Evolutionary conservation across 2,797 vertebrate genomes (phyloP), one percentile per base, ranked within the genome.

Genomic region (Saxicola maurus): DNA sequence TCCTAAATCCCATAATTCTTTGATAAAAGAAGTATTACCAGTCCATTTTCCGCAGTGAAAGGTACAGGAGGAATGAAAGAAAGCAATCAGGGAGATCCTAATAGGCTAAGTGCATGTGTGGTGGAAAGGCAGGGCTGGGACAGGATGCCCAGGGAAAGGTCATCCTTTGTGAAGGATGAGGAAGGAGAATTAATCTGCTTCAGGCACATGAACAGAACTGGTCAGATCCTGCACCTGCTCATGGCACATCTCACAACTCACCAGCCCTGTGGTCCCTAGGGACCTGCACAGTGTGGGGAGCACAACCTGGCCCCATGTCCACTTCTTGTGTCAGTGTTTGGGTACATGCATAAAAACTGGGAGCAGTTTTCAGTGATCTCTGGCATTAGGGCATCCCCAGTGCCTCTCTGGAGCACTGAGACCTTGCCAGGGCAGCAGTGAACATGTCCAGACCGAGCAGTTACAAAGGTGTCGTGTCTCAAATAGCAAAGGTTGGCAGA

Each of bases 1-100:
- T 97, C 97, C 97, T 97, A 99, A 99, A 99, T 99, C 99, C 98
- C 97, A 97, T 99, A 99, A 99, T 99, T 99, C 98, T 97, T 97
- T 97, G 98, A 98, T 98, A 98, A 98, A 98, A 98, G 97, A 96
- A 97, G 98, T 96, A 98, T 97, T 98, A 98, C 97, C 96, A 64
- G 95, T 92, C 96, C 98, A 96, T 98, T 98, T 97, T 97, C 98
- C 98, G 97, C 98, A 98, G 98, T 98, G 97, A 98, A 97, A 98
- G 98, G 98, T 98, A 98, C 55, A 93, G 92, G 95, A 91, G 93
- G 88, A 82, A 94, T 97, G 97, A 97, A 96, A 98, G 98, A 98
- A 98, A 98, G 98, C 98, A 98, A 98, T 98, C 98, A 98, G 97
- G 45, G 93, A 90, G 94, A 93, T 96, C 84, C 97, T 96, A 96